A percentile compares a stretch with the other conserved stretches of the same genome.
phyloP scores from a whole-genome alignment of 2,113 vertebrate genomes.

The Nibea coibor region DNA sequence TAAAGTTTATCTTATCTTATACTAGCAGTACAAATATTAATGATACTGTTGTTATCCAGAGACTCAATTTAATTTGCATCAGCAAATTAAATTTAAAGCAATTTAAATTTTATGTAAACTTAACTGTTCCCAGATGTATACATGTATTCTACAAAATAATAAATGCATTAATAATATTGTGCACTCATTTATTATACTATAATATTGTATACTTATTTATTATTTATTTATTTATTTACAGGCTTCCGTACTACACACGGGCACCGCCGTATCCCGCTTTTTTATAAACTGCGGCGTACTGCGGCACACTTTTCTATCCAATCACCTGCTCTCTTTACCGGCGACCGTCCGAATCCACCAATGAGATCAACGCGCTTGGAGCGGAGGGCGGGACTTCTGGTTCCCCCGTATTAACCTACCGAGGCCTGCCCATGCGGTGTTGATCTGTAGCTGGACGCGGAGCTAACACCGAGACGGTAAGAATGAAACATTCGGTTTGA shows the following conservation, averaged over 20 bases:
- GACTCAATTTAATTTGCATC: not conserved
- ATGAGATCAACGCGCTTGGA: conserved; percentile 4
- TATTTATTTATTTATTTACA: accelerated
- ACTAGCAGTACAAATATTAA: not conserved
- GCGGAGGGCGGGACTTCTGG: conserved; percentile 72
- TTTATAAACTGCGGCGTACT: conserved; percentile 40
- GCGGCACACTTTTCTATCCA: conserved; percentile 58
- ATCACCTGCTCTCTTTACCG: not conserved
- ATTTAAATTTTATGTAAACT: not conserved
- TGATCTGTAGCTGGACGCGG: conserved; percentile 46
- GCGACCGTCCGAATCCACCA: conserved; percentile 54
- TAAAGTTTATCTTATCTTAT: no score
- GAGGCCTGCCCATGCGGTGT: conserved; percentile 82
- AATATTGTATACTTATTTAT: no score
- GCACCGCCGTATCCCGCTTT: conserved; percentile 51
- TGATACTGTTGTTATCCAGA: not conserved
- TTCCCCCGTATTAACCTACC: conserved; percentile 64
- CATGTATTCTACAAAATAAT: not conserved
- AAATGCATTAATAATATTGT: no score
- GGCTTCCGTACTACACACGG: not conserved
- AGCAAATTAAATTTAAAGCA: no score
- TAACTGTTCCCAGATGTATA: not conserved
- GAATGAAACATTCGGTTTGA: accelerated
- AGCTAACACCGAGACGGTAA: conserved; percentile 66
- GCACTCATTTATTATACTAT: no score